phyloP scores from a whole-genome alignment of 2,888 invertebrate species.

The Glomeris marginata region DNA sequence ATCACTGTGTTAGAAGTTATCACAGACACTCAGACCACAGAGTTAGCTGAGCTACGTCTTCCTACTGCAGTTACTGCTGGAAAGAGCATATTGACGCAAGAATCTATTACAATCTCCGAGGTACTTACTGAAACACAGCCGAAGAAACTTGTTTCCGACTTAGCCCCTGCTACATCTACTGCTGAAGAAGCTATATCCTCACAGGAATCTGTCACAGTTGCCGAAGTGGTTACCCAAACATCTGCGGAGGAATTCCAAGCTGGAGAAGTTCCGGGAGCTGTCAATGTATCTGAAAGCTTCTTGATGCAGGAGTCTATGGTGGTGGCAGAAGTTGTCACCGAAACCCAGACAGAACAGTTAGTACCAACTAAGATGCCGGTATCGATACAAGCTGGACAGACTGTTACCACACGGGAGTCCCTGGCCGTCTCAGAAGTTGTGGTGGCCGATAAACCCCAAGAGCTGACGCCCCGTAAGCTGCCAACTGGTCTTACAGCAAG shows the following conservation, averaged over 20 bases:
- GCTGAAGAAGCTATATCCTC: not conserved
- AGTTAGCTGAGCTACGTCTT: conserved; percentile 17
- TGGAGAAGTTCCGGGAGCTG: conserved; percentile 8
- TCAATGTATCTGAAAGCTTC: not conserved
- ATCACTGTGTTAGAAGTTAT: conserved; percentile 13
- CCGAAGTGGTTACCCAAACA: conserved; percentile 10
- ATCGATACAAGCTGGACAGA: conserved; percentile 9
- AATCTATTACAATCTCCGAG: conserved; percentile 43
- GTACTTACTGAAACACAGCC: conserved; percentile 23
- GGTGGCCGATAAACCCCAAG: conserved; percentile 5
- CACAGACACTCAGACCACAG: conserved; percentile 13
- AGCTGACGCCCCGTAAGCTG: not conserved
- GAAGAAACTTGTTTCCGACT: too few relatives aligned
- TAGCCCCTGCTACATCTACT: not conserved
- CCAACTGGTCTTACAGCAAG: too few relatives aligned
- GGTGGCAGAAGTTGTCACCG: conserved; percentile 5
- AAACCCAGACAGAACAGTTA: conserved; percentile 7
- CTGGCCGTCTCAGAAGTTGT: conserved; percentile 7
- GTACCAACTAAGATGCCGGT: conserved; percentile 10
- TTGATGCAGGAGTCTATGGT: conserved; percentile 9
- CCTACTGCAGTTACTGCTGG: conserved; percentile 35
- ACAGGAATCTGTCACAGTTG: too few relatives aligned
- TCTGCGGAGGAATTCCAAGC: conserved; percentile 38
- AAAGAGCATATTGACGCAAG: conserved; percentile 35
- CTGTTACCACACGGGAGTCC: conserved; percentile 10